Percentiles rank a stretch among this genome's conserved stretches.
Evolutionary conservation across 2,113 vertebrate species (phyloP).

Genomic region (Oriolus oriolus): DNA sequence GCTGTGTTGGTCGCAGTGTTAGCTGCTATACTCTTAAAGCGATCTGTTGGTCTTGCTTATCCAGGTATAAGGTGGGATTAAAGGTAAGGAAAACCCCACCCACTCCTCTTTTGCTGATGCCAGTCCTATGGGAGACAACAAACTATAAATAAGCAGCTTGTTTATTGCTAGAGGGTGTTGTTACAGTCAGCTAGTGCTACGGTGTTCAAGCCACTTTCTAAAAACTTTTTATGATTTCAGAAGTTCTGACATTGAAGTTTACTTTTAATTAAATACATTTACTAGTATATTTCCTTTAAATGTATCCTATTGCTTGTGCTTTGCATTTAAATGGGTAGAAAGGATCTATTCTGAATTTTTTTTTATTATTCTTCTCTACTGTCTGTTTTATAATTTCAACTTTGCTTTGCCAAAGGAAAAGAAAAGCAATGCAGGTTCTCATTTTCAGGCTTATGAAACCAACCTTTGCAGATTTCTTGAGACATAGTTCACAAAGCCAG

Average conservation of each 20-base stretch:
- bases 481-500: neutral
- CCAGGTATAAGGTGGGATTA: neutral
- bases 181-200: neutral
- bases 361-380: neutral
- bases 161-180: neutral
- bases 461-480: neutral
- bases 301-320: accelerated
- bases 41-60: neutral
- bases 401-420: neutral
- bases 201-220: neutral
- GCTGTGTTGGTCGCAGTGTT: neutral
- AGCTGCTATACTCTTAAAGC: neutral
- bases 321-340: neutral
- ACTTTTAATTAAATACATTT: neutral
- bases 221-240: neutral
- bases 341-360: neutral
- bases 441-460: neutral
- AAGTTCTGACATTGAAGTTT: neutral
- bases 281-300: neutral
- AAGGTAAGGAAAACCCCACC: neutral
- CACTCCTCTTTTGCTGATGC: neutral
- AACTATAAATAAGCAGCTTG: slow-evolving; percentile 7
- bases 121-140: neutral
- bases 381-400: neutral
- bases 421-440: neutral